Base-by-base conservation (phyloP, 2,797 vertebrate genomes). In the Poeciliopsis presidionis region DNA sequence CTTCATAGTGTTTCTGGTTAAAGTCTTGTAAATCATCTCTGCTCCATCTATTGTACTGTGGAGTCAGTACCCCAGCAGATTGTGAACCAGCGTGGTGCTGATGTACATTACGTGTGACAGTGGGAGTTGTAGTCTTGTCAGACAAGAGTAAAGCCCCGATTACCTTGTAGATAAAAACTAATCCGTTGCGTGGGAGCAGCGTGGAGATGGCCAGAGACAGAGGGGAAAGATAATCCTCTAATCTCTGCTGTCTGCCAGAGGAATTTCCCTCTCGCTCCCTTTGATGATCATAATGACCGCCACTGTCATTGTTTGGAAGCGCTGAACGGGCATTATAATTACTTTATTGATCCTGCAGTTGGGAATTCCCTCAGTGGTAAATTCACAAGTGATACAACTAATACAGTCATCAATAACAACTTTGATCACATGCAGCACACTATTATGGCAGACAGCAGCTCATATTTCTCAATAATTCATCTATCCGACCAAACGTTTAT, bases 121-220 rank as follows among this genome's bases (percentile, higher is more conserved):
- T 84, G 88, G 86, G 87, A 90, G 85, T 83, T 88, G 86, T 82
- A 80, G 86, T 89, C 77, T 84, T 89, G 85, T 89, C 83, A 77
- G 80, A 88, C 36, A 1, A 72, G 70, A 51, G 67, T 72, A 82
- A 90, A 87, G 51, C 89, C 53, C 80, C 39, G 91, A 90, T 91
- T 85, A 85, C 79, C 80, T 82, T 74, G 76, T 70, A 86, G 88
- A 92, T 90, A 87, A 89, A 89, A 84, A 82, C 81, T 86, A 89
- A 92, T 91, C 91, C 79, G 79, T 36, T 20, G 28, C 67, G 75
- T 28, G n/a, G 57, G 78, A 85, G 74, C 47, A 57, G 83, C 36
- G 7, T 75, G 75, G 76, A 83, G 77, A 83, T 78, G 87, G 73
- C 74, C 80, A 75, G 75, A 81, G 77, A 84, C 78, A 61, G 72